phyloP scores from a whole-genome alignment of 2,888 invertebrate species.

The Pseudococcus viburni region DNA sequence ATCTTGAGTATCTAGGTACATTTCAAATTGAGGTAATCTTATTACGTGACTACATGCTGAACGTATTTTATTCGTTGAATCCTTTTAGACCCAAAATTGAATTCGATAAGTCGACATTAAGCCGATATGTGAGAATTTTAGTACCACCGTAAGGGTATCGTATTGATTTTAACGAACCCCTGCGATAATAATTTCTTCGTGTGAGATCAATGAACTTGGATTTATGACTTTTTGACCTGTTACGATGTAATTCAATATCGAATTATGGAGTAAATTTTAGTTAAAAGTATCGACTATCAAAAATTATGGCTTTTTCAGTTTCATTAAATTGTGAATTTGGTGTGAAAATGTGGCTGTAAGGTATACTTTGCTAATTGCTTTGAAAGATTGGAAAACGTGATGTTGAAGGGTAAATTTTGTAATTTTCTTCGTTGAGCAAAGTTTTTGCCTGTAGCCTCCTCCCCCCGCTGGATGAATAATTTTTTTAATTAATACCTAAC shows the following conservation, averaged over 20 bases:
- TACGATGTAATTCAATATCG: background rate
- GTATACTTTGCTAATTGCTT: too few species aligned
- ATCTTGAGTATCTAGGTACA: background rate
- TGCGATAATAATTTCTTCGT: background rate
- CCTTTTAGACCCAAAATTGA: background rate
- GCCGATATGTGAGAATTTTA: background rate
- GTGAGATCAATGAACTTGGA: background rate
- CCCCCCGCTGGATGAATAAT: too few species aligned
- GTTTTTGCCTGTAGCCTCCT: too few species aligned
- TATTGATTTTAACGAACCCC: background rate
- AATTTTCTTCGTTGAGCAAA: too few species aligned
- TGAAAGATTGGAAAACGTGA: too few species aligned
- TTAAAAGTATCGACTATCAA: background rate
- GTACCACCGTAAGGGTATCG: background rate
- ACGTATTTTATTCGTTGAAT: background rate
- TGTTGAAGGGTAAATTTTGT: too few species aligned
- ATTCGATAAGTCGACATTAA: slow-evolving; percentile 27
- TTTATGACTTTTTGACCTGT: background rate
- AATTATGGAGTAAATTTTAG: background rate
- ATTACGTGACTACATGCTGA: background rate
- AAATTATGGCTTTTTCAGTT: background rate
- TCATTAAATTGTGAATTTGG: background rate
- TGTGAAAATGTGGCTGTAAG: too few species aligned
- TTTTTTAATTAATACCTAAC: too few species aligned
- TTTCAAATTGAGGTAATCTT: slow-evolving; percentile 17